Conservation (phyloP, 2,113 vertebrate genomes). For the Strigops habroptila region DNA sequence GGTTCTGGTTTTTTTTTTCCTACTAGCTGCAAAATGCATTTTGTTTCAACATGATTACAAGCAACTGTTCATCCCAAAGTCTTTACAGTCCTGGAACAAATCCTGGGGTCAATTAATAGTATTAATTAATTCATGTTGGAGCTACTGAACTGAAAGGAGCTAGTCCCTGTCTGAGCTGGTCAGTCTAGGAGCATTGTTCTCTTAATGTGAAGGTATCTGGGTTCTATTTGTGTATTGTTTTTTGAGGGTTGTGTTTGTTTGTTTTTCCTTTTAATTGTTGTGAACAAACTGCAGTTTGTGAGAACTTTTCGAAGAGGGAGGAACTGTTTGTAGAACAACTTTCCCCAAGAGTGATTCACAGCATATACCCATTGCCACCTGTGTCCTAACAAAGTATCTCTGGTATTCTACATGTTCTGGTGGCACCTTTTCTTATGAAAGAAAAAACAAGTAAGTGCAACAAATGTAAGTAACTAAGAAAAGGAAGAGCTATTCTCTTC, state of each 20-base stretch:
- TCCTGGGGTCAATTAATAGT: too few species aligned
- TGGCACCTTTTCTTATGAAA: background rate
- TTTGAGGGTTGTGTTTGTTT: background rate
- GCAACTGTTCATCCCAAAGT: background rate
- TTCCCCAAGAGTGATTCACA: background rate
- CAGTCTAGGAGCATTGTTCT: background rate
- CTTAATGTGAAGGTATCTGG: background rate
- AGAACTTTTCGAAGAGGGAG: background rate
- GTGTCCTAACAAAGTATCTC: background rate
- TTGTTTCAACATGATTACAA: background rate
- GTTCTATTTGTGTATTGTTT: background rate
- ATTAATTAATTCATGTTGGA: background rate
- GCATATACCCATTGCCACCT: background rate
- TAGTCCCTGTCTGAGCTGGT: background rate
- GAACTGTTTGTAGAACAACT: background rate
- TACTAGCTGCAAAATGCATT: background rate
- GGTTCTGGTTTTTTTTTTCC: background rate
- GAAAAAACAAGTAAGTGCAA: accelerated
- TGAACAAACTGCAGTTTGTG: background rate
- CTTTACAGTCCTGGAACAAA: background rate
- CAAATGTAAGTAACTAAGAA: background rate
- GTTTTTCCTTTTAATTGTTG: background rate
- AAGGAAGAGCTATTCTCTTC: background rate
- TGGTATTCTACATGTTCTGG: background rate
- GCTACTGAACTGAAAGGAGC: background rate